These are phyloP conservation scores for Pollenia angustigena DNA, from an alignment of 2,888 invertebrate species.

Conservation along the genomic window DNA sequence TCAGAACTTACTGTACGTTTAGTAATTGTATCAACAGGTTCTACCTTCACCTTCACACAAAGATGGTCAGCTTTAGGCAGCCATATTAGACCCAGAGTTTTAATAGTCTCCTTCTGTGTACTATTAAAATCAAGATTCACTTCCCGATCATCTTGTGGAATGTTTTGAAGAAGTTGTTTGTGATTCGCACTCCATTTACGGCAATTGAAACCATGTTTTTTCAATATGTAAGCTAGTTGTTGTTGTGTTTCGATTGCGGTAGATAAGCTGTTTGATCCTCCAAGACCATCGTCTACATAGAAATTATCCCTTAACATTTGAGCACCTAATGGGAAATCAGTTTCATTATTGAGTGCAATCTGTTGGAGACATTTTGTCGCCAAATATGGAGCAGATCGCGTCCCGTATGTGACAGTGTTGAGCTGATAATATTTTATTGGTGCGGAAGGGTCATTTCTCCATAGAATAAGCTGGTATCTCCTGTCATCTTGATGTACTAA, in stretches of 20 bases:
- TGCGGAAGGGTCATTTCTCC: too few relatives aligned
- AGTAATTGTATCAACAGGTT: background rate
- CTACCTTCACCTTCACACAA: background rate
- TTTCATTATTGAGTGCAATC: background rate
- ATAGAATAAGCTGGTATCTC: too few relatives aligned
- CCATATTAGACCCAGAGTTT: constrained; percentile 1
- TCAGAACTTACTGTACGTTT: background rate
- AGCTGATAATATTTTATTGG: too few relatives aligned
- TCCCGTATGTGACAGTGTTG: too few relatives aligned
- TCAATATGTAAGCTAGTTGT: too few relatives aligned
- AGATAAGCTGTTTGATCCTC: too few relatives aligned
- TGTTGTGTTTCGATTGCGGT: too few relatives aligned
- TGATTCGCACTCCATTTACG: too few relatives aligned
- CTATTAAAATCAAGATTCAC: background rate
- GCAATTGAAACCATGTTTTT: too few relatives aligned
- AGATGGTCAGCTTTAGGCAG: background rate
- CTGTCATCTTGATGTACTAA: too few relatives aligned
- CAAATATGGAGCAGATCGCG: too few relatives aligned
- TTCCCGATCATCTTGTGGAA: background rate
- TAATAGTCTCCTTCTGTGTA: background rate
- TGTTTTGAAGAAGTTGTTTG: too few relatives aligned
- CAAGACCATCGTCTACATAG: background rate
- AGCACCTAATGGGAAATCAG: background rate
- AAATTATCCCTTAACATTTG: background rate
- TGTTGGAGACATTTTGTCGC: background rate